Evolutionary conservation across 64 coral and sea anemone genomes (phyloP), one percentile per base, ranked within the genome.

Genomic region (Montipora foliosa): DNA sequence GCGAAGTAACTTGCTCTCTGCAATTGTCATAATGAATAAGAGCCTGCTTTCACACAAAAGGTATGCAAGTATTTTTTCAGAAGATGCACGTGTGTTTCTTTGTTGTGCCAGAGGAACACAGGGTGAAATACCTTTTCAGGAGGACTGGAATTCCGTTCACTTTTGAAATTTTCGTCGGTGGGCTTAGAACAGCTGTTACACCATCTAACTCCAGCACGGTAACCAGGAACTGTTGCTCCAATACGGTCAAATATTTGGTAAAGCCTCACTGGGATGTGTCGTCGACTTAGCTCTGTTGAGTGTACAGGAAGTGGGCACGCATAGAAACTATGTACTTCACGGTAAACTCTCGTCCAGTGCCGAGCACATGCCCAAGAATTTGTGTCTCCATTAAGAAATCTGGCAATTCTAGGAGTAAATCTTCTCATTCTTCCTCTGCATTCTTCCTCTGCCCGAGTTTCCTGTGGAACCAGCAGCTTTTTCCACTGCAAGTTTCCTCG

Each of bases 301-400:
- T 77, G 73, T 52, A 51, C 47, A 22, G 44, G 72, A 14, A 89
- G 47, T 89, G 87, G 87, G 7, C 69, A 89, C 6, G 87, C 45
- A 77, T 52, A 89, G n/a, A 29, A 89, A 45, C 22, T 44, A 37
- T 89, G 16, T 49, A 44, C 13, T 89, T 89, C 71, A 57, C 87
- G 71, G 17, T 55, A 25, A 6, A 69, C 87, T 11, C 87, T 89
- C 7, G 24, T 77, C 87, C 87, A 89, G 87, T 89, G 87, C 46
- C 70, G 44, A 58, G 62, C 77, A 46, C 87, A 89, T 17, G 87
- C 71, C 71, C 70, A 89, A 49, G 15, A 45, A 59, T 76, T 51
- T 25, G 25, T 3, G 45, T 58, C 17, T 77, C 69, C 87, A 6
- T 8, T 19, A 8, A 89, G 44, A 24, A 47, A 89, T 44, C 66